Base-by-base conservation (phyloP, 2,797 vertebrate genomes). In the Harpagifer antarcticus region DNA sequence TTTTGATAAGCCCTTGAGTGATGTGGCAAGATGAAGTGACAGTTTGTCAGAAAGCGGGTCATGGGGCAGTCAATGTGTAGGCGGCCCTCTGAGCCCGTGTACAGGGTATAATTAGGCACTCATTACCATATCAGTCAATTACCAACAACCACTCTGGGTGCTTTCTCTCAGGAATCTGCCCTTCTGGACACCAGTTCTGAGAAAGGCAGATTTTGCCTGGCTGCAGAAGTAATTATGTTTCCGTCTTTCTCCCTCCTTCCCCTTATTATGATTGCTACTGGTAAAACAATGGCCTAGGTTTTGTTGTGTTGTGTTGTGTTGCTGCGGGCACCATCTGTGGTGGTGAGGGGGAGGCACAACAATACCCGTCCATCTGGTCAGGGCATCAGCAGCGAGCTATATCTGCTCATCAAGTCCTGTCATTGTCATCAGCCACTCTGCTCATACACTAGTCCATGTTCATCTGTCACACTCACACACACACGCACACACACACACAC, bases 121-220 rank as follows among this genome's bases (percentile, higher is more conserved):
- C 93, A 95, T 96, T 95, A 94, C 88, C 93, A 94, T 94, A 93
- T 92, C 91, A 90, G 91, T 94, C 93, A 93, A 93, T 95, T 94
- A 94, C 82, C 86, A 75, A 91, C 85, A 84, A 88, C 80, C 88
- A 86, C 77, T 90, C 93, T 92, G 92, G 92, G 76, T 81, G 84
- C 91, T 91, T 95, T 95, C 95, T 95, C 95, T 94, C 89, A 94
- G 93, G 93, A 95, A 95, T 93, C 83, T 89, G 86, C 87, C 95
- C 94, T 92, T 95, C 94, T 94, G 94, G 94, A 94, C 89, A 93
- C 86, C 90, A 93, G 91, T 76, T 91, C 86, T 13, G 74, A 72
- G 83, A 86, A 90, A 83, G 90, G 89, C 86, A 85, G 74, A 89
- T 76, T 89, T 89, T 65, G 87, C 77, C 83, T 87, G 76, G 87